A percentile compares a stretch with the other conserved stretches of the same genome.
These are phyloP conservation scores for Acipenser ruthenus DNA, from an alignment of 2,797 vertebrate genomes.

Conservation along the genomic window DNA sequence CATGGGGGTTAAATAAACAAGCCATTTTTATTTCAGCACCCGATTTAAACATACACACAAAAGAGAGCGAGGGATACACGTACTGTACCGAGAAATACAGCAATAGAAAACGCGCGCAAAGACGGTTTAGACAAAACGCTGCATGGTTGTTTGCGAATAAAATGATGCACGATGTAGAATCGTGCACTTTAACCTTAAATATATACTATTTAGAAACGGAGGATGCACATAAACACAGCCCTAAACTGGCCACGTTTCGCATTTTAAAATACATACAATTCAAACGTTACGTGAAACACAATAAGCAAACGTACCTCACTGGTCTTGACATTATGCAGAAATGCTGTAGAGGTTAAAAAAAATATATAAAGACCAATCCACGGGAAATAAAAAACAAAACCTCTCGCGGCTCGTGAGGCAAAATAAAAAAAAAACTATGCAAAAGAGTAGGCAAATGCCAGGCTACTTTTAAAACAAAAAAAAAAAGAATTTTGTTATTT, in stretches of 20 bases:
- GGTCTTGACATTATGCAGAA: slow-evolving; percentile 75
- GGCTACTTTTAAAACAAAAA: slow-evolving; percentile 43
- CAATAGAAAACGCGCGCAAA: no score
- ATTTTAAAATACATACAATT: no score
- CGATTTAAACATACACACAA: slow-evolving; percentile 24
- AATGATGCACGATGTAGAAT: no score
- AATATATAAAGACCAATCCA: slow-evolving; percentile 34
- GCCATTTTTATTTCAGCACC: slow-evolving; percentile 4
- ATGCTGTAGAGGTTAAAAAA: slow-evolving; percentile 58
- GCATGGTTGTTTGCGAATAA: no score
- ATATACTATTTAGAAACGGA: no score
- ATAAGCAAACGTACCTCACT: slow-evolving; percentile 67
- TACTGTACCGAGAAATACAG: no score
- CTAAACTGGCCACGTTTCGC: no score
- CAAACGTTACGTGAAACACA: slow-evolving; percentile 32
- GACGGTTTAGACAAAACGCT: no score
- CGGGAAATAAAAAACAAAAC: slow-evolving; percentile 32
- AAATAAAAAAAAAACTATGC: neutral
- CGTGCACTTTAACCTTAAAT: no score
- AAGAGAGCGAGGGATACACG: slow-evolving; percentile 12
- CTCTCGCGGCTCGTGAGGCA: slow-evolving; percentile 26
- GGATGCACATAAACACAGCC: no score
- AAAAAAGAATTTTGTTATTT: slow-evolving; percentile 17
- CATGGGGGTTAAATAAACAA: slow-evolving; percentile 11
- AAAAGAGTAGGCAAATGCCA: no score